Evolutionary conservation across 2,888 invertebrate species (phyloP).

Genomic region (Pyrrhia umbra): DNA sequence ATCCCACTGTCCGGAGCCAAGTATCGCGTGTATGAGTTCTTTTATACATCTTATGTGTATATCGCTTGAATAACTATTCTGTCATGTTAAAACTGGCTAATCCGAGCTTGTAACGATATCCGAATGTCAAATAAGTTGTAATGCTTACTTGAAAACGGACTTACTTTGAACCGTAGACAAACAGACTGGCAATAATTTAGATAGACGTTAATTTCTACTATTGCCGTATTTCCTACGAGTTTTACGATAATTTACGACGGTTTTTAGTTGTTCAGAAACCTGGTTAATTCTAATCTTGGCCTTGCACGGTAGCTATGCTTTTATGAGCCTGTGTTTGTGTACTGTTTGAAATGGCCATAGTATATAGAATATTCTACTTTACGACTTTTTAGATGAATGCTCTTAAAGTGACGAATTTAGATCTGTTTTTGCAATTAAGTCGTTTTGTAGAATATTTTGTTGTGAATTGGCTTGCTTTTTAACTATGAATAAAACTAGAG

Average conservation of each 20-base stretch:
- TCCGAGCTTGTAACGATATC: slow-evolving; percentile 24
- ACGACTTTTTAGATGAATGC: slow-evolving; percentile 7
- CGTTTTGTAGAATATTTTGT: slow-evolving; percentile 11
- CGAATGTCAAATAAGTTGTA: slow-evolving; percentile 7
- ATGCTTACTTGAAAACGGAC: slow-evolving; percentile 6
- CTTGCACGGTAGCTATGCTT: slow-evolving; percentile 22
- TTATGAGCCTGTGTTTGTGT: slow-evolving; percentile 1
- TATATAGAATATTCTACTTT: slow-evolving; percentile 10
- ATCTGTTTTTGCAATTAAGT: slow-evolving; percentile 1
- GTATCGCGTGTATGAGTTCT: slow-evolving; percentile 42
- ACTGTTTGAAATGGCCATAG: slow-evolving; percentile 6
- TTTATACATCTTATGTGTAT: slow-evolving; percentile 34
- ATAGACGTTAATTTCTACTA: slow-evolving; percentile 1
- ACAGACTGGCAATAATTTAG: background rate
- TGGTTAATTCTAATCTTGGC: background rate
- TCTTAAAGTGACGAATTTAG: slow-evolving; percentile 9
- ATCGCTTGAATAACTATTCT: slow-evolving; percentile 18
- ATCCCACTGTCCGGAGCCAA: background rate
- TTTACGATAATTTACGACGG: slow-evolving; percentile 4
- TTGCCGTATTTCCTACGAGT: background rate
- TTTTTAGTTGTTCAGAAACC: slow-evolving; percentile 20
- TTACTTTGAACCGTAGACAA: background rate
- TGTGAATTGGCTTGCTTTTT: slow-evolving; percentile 3
- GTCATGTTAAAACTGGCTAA: slow-evolving; percentile 12
- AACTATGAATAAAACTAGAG: slow-evolving; percentile 3